A percentile compares a stretch with the other conserved stretches of the same genome.
phyloP scores from a whole-genome alignment of 2,797 vertebrate species.

The Chelonia mydas region DNA sequence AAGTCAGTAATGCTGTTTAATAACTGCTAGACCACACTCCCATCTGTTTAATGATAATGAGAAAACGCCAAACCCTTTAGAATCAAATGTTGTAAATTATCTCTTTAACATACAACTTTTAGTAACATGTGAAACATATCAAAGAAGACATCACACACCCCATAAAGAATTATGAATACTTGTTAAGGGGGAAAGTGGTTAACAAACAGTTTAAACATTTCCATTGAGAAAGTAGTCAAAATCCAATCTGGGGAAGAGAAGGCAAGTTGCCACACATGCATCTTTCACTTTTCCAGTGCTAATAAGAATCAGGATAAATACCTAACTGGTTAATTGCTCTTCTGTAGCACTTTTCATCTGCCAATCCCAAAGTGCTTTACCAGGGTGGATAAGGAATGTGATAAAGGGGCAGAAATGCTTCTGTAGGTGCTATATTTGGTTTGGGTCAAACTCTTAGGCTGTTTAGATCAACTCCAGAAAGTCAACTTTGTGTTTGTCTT shows the following conservation, averaged over 20 bases:
- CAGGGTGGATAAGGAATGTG: not conserved
- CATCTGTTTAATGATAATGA: not conserved
- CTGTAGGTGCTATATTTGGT: not conserved
- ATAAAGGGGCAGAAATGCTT: not conserved
- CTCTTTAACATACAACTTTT: not conserved
- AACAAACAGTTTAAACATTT: not conserved
- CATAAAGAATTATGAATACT: not conserved
- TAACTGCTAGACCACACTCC: not conserved
- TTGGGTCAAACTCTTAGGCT: not conserved
- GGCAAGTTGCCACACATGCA: not conserved
- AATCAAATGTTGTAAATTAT: not conserved
- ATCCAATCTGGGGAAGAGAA: not conserved
- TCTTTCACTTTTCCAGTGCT: not conserved
- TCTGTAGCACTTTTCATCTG: not conserved
- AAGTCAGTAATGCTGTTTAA: not conserved
- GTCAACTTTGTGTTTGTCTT: constrained; percentile 46
- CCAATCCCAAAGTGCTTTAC: not conserved
- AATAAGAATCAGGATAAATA: not conserved
- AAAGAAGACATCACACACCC: not conserved
- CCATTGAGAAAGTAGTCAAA: not conserved
- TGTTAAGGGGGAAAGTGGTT: not conserved
- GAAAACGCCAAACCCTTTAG: not conserved
- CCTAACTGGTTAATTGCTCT: not conserved
- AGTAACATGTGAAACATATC: not conserved
- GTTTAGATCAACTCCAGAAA: not conserved